Evolutionary conservation across 1,140 invertebrate genomes (phyloP).

Genomic region (Diprion similis): DNA sequence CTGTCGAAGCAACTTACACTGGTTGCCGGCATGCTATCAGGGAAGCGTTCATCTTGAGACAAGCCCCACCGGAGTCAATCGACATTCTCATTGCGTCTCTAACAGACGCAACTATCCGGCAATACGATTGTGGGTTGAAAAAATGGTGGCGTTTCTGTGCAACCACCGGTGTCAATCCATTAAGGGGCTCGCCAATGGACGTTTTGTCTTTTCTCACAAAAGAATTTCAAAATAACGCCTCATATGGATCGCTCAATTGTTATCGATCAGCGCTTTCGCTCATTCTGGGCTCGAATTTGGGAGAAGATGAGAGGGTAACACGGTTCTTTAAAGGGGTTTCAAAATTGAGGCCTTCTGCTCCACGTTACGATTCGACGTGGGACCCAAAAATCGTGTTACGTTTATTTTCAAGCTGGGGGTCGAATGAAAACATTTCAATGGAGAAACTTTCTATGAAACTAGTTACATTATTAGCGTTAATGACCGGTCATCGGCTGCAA

Average conservation of each 20-base stretch:
- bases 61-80: constrained; percentile 16
- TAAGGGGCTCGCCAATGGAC: constrained; percentile 11
- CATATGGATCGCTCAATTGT: constrained; percentile 23
- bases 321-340: constrained; percentile 36
- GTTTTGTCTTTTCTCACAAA: constrained; percentile 16
- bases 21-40: constrained; percentile 25
- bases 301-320: constrained; percentile 28
- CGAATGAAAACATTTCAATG: constrained; percentile 27
- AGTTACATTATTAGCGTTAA: constrained; percentile 32
- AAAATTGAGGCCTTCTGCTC: constrained; percentile 26
- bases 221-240: constrained; percentile 18
- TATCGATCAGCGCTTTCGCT: constrained; percentile 27
- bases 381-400: constrained; percentile 32
- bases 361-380: constrained; percentile 38
- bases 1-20: constrained; percentile 22
- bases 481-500: constrained; percentile 25
- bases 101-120: constrained; percentile 17
- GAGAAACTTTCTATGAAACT: constrained; percentile 31
- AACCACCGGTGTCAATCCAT: constrained; percentile 11
- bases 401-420: constrained; percentile 16
- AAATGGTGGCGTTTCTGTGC: constrained; percentile 26
- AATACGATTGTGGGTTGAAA: constrained; percentile 23
- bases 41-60: constrained; percentile 20
- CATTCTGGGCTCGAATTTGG: constrained; percentile 12
- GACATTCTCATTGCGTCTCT: constrained; percentile 23